Conservation (phyloP, 1,140 invertebrate species). For the Coptotermes formosanus region DNA sequence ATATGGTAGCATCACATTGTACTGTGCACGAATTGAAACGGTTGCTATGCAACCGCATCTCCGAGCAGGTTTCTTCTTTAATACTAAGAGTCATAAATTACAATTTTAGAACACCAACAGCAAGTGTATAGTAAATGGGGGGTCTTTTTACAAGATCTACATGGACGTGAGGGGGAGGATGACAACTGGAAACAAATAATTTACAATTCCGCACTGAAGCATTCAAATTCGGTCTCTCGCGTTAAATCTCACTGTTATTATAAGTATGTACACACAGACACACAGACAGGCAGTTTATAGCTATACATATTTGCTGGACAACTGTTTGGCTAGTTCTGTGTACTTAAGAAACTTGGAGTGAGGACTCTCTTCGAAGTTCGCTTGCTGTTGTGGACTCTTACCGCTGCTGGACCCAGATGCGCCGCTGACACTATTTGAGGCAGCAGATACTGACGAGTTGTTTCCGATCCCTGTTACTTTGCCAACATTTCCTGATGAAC, state of each 20-base stretch:
- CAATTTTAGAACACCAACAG: constrained; percentile 32
- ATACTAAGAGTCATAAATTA: constrained; percentile 31
- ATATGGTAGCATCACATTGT: constrained; percentile 36
- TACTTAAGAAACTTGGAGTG: constrained; percentile 97
- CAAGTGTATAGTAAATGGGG: not conserved
- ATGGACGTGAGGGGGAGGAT: not conserved
- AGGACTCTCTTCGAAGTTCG: constrained; percentile 83
- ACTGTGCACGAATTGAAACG: constrained; percentile 5
- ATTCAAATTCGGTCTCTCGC: constrained; percentile 4
- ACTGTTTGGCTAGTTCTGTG: constrained; percentile 92
- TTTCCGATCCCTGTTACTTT: constrained; percentile 42
- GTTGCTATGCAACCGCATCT: constrained; percentile 30
- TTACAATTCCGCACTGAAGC: constrained; percentile 26
- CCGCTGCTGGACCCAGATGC: constrained; percentile 28
- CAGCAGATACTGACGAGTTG: constrained; percentile 38
- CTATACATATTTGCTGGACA: constrained; percentile 93
- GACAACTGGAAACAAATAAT: constrained; percentile 25
- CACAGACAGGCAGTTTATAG: constrained; percentile 6
- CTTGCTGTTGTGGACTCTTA: constrained; percentile 39
- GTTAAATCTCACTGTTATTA: constrained; percentile 18
- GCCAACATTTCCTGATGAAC: constrained; percentile 36
- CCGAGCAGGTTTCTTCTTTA: constrained; percentile 1
- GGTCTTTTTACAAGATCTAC: constrained; percentile 16
- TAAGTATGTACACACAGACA: not conserved
- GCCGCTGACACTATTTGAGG: constrained; percentile 33